Base-by-base conservation (phyloP, 2,113 vertebrate genomes). In the Cynopterus brachyotis region DNA sequence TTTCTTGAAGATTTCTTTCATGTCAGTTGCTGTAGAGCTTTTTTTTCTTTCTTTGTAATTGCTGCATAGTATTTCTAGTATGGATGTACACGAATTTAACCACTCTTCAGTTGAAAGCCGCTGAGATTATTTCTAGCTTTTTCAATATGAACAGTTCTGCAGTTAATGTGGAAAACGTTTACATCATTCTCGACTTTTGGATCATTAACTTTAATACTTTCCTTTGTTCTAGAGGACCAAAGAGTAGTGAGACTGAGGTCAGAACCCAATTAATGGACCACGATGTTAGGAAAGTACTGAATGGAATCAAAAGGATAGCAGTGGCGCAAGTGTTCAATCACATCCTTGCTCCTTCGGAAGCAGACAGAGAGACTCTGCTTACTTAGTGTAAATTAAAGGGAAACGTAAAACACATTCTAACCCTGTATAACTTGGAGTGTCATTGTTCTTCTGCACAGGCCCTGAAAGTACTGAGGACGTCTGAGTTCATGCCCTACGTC, bases 401-500 rank as follows among this genome's bases (percentile, higher is more conserved):
- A 45, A 76, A 13, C 26, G 55, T 78, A 84, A 16, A 93, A 62
- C 50, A 86, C 0, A n/a, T 73, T 73, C 40, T 32, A 17, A 26
- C 45, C 42, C 87, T 35, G 0, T 62, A 8, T 81, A 57, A 83
- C 16, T 37, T 62, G 37, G 8, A 79, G 90, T 88, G 9, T 90
- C 55, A 60, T 78, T 53, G 8, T 86, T 70, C 95, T 97, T 98
- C 17, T 97, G 24, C 87, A 3, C 98, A 99, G 99, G 99, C 99
- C 30, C 98, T 99, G 95, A 99, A 99, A 98, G 98, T 99, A 88
- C 98, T 99, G 97, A 99, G 99, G 98, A 99, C 99, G 17, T 99
- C 99, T 2, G 99, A 99, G 98, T 99, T 99, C 96, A 99, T 99
- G 99, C 99, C 99, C 47, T 99, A 99, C 13, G 99, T 99, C 60